phyloP scores from a whole-genome alignment of 2,113 vertebrate genomes.

The Mus pahari region DNA sequence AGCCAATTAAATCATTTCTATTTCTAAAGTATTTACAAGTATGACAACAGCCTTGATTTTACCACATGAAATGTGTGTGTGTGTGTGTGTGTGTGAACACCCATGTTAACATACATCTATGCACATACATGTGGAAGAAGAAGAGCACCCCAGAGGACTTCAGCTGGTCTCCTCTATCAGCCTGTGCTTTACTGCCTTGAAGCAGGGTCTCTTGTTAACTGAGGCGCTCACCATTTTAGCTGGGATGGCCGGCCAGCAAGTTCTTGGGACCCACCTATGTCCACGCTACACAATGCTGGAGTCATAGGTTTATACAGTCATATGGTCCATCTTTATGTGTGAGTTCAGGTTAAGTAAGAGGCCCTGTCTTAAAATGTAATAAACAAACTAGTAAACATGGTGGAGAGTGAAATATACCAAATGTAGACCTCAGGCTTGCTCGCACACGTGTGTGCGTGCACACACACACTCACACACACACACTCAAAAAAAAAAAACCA shows the following conservation, averaged over 20 bases:
- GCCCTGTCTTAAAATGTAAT: not conserved
- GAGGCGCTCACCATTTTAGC: too few relatives aligned
- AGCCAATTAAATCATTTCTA: not conserved
- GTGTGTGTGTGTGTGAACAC: not conserved
- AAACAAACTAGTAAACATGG: not conserved
- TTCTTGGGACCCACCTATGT: not conserved
- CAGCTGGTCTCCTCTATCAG: not conserved
- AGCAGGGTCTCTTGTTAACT: not conserved
- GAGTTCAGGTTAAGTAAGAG: not conserved
- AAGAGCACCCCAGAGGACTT: not conserved
- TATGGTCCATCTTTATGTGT: too few relatives aligned
- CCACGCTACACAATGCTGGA: too few relatives aligned
- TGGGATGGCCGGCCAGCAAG: not conserved
- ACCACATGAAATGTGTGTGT: not conserved
- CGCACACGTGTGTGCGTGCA: not conserved
- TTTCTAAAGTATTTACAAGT: slow-evolving; percentile 1
- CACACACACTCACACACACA: not conserved
- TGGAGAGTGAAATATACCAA: not conserved
- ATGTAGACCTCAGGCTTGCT: not conserved
- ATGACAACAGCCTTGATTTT: not conserved
- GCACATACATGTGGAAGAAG: not conserved
- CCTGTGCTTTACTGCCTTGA: not conserved
- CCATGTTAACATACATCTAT: not conserved
- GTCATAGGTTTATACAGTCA: not conserved
- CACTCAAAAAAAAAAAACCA: not conserved